Conservation (phyloP, 2,888 invertebrate species). For the Marasmarcha lunaedactyla region DNA sequence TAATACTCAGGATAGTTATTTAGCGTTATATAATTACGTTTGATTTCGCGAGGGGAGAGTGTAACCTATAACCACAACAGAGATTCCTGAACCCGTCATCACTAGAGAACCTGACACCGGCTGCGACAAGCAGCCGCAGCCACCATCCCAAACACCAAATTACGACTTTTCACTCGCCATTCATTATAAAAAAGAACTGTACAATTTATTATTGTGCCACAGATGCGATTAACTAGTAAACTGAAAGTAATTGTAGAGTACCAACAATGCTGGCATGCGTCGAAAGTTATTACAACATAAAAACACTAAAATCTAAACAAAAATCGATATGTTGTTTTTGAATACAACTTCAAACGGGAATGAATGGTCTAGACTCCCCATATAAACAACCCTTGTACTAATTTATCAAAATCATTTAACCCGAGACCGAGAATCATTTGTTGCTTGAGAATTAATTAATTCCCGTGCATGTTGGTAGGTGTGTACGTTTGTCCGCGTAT, state of each 20-base stretch:
- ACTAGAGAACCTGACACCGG: conserved; percentile 26
- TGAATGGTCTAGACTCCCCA: too few species aligned
- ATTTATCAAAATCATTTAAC: too few species aligned
- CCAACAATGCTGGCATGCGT: too few species aligned
- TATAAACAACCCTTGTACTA: too few species aligned
- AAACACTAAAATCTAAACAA: too few species aligned
- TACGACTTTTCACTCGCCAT: conserved; percentile 29
- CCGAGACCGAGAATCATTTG: background rate
- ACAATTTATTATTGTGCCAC: too few species aligned
- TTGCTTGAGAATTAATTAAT: conserved; percentile 33
- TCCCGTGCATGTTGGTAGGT: conserved; percentile 29
- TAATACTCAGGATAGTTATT: too few species aligned
- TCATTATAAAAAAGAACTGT: conserved; percentile 22
- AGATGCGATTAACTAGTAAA: conserved; percentile 33
- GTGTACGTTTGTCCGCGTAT: conserved; percentile 6
- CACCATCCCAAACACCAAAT: conserved; percentile 31
- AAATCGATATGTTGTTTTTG: too few species aligned
- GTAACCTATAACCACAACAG: conserved; percentile 58
- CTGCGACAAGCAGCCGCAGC: conserved; percentile 30
- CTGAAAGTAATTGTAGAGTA: conserved; percentile 12
- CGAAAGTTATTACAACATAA: too few species aligned
- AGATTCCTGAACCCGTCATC: conserved; percentile 35
- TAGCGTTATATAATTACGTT: too few species aligned
- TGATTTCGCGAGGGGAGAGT: background rate
- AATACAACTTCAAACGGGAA: too few species aligned